phyloP scores from a whole-genome alignment of 2,797 vertebrate species.

The Thalassophryne amazonica region DNA sequence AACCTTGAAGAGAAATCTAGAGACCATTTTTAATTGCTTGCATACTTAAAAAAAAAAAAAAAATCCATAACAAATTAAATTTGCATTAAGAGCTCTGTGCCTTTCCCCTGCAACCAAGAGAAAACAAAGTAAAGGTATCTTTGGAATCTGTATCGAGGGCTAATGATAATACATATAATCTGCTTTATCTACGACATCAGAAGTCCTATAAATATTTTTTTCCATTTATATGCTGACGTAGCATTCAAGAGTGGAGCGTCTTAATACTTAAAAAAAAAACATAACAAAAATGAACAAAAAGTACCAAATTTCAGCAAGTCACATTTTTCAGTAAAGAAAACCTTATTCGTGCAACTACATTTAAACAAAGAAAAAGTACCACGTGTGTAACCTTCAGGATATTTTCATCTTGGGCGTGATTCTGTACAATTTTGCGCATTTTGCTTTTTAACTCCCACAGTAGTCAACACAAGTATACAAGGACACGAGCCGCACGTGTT shows the following conservation, averaged over 20 bases:
- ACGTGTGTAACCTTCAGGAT: conserved; percentile 81
- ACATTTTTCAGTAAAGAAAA: conserved; percentile 81
- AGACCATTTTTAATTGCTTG: conserved; percentile 80
- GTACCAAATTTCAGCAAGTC: conserved; percentile 79
- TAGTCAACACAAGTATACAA: conserved; percentile 73
- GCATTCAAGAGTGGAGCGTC: conserved; percentile 75
- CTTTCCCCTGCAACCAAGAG: conserved; percentile 83
- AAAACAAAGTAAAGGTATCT: conserved; percentile 80
- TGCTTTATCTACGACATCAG: conserved; percentile 80
- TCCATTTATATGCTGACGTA: conserved; percentile 83
- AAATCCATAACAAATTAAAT: conserved; percentile 74
- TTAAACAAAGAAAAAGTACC: conserved; percentile 78
- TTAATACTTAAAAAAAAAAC: conserved; percentile 37
- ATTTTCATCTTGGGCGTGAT: conserved; percentile 80
- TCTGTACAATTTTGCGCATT: conserved; percentile 82
- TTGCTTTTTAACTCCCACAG: conserved; percentile 66
- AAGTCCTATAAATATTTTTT: conserved; percentile 84
- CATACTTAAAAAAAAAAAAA: conserved; percentile 63
- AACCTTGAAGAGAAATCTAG: conserved; percentile 82
- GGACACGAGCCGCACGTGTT: conserved; percentile 36
- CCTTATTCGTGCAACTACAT: conserved; percentile 83
- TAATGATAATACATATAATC: conserved; percentile 82
- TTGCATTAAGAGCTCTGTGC: conserved; percentile 86
- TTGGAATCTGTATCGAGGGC: conserved; percentile 81
- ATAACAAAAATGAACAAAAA: conserved; percentile 70